Base-by-base conservation (phyloP, 1,140 invertebrate species). In the Thaumetopoea pityocampa region DNA sequence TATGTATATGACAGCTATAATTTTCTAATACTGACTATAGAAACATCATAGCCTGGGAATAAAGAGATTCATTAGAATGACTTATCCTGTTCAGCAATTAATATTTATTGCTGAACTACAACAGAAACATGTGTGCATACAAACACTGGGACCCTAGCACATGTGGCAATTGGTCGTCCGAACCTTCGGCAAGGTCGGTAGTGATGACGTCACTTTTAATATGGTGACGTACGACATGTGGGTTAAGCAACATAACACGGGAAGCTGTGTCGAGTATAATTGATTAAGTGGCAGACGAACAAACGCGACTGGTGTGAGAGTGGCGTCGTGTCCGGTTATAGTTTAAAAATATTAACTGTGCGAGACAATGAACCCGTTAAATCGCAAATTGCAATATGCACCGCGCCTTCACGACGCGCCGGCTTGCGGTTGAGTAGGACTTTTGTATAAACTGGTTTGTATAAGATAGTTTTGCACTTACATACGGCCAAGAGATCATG, bases 151-250 rank as follows among this genome's bases (percentile, higher is more conserved):
- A 42, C 42, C 46, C n/a, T n/a, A 51, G 38, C 47, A 53, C 37
- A 62, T 48, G 41, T 53, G 42, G n/a, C n/a, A n/a, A n/a, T 45
- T 17, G 51, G 34, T 12, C 8, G 20, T 20, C 19, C 30, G 18
- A 62, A 46, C 60, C 76, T 70, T 72, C 43, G 48, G 61, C 69
- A 78, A 81, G 77, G 77, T 68, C 72, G 60, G 11, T 38, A 17
- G 19, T 52, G 48, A 23, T 81, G 73, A 81, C 77, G 73, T 78
- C 67, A 81, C 63, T 38, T 45, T 52, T 67, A 61, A 61, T 63
- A 64, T 64, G 64, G 50, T 71, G 58, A 47, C 64, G 59, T 53
- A 64, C 67, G 68, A 68, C 64, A 77, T 73, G 51, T 62, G 66
- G 58, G 60, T 47, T 51, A 16, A 40, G 41, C 26, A 44, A 45